Conservation (phyloP, 2,888 invertebrate genomes). For the Clepsis dumicolana region DNA sequence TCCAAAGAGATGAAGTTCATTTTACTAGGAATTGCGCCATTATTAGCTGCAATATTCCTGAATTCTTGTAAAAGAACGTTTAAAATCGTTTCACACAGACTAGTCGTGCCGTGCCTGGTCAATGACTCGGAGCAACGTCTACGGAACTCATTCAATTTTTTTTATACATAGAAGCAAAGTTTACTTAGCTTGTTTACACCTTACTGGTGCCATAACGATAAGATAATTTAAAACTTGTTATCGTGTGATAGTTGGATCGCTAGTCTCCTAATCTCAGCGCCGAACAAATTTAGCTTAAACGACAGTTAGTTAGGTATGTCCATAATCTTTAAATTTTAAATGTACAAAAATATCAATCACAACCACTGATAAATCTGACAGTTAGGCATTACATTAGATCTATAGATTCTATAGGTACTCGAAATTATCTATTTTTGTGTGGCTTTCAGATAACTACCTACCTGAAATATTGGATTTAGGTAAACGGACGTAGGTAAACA, state of each 20-base stretch:
- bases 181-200: slow-evolving; percentile 72
- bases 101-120: slow-evolving; percentile 48
- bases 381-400: slow-evolving; percentile 48
- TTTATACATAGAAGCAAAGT: slow-evolving; percentile 50
- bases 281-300: slow-evolving; percentile 61
- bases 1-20: neutral
- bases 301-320: slow-evolving; percentile 57
- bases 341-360: slow-evolving; percentile 66
- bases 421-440: slow-evolving; percentile 21
- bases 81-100: slow-evolving; percentile 18
- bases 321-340: slow-evolving; percentile 54
- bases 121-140: slow-evolving; percentile 48
- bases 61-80: slow-evolving; percentile 7
- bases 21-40: neutral
- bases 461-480: slow-evolving; percentile 4
- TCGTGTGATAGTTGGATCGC: slow-evolving; percentile 67
- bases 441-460: slow-evolving; percentile 10
- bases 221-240: slow-evolving; percentile 74
- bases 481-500: too few species aligned
- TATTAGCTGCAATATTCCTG: neutral
- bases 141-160: slow-evolving; percentile 21
- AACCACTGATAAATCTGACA: slow-evolving; percentile 65
- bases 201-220: slow-evolving; percentile 65
- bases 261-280: slow-evolving; percentile 62
- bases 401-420: too few species aligned